Conservation (phyloP, 2,113 vertebrate genomes). For the Ia io region DNA sequence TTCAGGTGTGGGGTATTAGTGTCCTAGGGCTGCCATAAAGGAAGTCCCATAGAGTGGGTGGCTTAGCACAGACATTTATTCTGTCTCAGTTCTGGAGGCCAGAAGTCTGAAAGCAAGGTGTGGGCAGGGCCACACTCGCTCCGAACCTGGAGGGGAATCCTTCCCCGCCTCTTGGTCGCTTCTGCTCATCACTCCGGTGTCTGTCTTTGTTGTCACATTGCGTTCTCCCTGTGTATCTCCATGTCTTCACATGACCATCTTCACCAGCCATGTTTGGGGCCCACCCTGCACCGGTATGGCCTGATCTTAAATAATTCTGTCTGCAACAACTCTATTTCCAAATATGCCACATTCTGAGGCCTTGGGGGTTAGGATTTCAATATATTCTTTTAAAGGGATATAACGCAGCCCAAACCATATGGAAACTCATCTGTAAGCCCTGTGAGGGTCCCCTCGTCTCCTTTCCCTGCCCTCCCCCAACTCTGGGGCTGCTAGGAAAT, state of each 20-base stretch:
- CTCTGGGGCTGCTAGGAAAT: neutral
- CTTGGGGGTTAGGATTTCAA: neutral
- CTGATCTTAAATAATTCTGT: neutral
- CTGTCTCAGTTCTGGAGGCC: neutral
- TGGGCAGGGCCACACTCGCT: accelerated
- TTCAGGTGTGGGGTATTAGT: neutral
- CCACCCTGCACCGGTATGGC: accelerated
- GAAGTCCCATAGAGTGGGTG: neutral
- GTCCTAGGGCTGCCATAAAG: neutral
- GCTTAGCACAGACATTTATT: neutral
- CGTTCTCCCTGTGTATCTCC: neutral
- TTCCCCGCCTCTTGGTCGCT: no score
- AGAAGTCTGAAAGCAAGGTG: neutral
- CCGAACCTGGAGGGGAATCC: neutral
- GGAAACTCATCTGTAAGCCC: neutral
- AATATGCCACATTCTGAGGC: neutral
- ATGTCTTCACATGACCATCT: neutral
- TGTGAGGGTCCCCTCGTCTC: neutral
- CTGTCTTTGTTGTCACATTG: neutral
- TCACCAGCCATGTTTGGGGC: neutral
- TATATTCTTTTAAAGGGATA: neutral
- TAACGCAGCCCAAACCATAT: neutral
- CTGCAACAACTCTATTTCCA: neutral
- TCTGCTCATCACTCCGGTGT: neutral
- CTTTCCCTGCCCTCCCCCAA: neutral